Evolutionary conservation across 2,113 vertebrate genomes (phyloP), one percentile per base, ranked within the genome.

Genomic region (Rallus limicola): DNA sequence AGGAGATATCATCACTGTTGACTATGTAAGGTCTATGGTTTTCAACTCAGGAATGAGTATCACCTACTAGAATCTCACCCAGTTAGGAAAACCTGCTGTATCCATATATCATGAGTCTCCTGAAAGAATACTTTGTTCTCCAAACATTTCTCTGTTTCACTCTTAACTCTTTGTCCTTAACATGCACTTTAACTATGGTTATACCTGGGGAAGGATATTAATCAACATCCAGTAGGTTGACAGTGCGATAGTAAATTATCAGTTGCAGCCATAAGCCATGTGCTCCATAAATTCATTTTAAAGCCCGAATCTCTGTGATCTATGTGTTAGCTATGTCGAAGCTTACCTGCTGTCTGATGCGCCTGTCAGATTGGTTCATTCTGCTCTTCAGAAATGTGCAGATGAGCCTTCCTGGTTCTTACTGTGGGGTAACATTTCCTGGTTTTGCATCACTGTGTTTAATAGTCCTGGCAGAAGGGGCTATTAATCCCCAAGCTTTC

Each of bases 231-330:
- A 85, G 59, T 24, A 59, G 89, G 65, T 59, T 87, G 95, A 62
- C 83, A 94, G 56, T 65, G 29, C 91, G 58, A 23, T 67, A 94
- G 92, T 97, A 97, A 97, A 95, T 97, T 89, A 84, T 89, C 77
- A 80, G 64, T 40, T 83, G 87, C 68, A 87, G 19, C 63, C 94
- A 76, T 92, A 85, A 95, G 95, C 58, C 75, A 17, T 60, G 68
- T 86, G 62, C 74, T 96, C 85, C 86, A 65, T 91, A 97, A 96
- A 97, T 96, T 90, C 65, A 88, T 96, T 97, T 95, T 92, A 86
- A 95, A 97, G 65, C 74, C 29, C 13, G 69, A 76, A 40, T 94
- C 83, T 95, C 86, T 64, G 36, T 93, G 96, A 97, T 96, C 91
- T 97, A 42, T 95, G 93, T 87, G 88, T 95, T 92, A 94, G 69